Evolutionary conservation across 2,113 vertebrate genomes (phyloP).

Genomic region (Cynopterus brachyotis): DNA sequence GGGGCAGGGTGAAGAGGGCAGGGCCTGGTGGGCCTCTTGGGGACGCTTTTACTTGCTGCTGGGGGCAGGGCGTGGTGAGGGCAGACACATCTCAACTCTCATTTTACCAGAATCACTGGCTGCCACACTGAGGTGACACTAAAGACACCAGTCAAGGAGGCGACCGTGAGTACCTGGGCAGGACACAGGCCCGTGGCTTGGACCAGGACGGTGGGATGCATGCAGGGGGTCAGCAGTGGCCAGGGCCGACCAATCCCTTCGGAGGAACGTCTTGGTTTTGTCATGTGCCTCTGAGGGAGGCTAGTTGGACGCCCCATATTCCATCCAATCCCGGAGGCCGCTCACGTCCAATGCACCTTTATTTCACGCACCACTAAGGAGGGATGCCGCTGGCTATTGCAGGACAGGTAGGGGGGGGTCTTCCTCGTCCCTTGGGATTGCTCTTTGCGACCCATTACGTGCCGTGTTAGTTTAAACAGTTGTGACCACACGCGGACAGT

Average conservation of each 20-base stretch:
- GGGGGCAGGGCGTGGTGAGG: no score
- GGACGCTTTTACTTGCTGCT: neutral
- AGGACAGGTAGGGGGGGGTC: rapidly evolving
- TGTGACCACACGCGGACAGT: no score
- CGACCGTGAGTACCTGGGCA: rapidly evolving
- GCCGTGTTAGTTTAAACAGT: rapidly evolving
- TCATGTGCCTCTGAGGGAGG: neutral
- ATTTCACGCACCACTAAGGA: rapidly evolving
- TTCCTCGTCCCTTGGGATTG: neutral
- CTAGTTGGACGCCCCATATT: rapidly evolving
- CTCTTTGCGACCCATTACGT: neutral
- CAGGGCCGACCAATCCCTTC: neutral
- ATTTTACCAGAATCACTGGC: neutral
- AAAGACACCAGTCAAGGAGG: neutral
- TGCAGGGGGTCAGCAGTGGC: neutral
- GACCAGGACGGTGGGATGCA: neutral
- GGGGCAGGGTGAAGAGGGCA: neutral
- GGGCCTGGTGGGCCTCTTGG: neutral
- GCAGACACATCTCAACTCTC: no score
- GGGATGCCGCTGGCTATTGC: neutral
- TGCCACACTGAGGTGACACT: neutral
- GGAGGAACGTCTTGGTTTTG: neutral
- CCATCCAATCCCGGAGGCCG: neutral
- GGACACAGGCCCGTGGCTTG: rapidly evolving
- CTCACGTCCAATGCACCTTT: rapidly evolving